phyloP scores from a whole-genome alignment of 2,888 invertebrate species.

The Phyllotreta striolata region DNA sequence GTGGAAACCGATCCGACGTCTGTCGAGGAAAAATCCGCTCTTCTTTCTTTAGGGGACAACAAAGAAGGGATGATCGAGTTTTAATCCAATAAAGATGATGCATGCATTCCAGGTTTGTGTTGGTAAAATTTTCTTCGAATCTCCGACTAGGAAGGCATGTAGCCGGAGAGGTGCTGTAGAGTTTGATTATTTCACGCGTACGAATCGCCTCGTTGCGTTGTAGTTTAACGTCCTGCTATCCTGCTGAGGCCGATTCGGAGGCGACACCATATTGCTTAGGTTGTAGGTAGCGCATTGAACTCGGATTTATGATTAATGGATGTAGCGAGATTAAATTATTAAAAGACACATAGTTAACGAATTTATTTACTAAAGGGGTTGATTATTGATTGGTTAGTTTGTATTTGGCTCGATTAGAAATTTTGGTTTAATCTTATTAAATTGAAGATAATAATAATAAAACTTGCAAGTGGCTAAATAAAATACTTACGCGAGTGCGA shows the following conservation, averaged over 20 bases:
- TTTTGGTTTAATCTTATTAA: no score
- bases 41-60: slow-evolving; percentile 20
- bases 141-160: slow-evolving; percentile 26
- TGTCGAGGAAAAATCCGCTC: slow-evolving; percentile 5
- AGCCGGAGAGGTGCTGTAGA: neutral
- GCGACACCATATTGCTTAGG: slow-evolving; percentile 22
- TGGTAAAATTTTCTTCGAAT: slow-evolving; percentile 40
- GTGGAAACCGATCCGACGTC: no score
- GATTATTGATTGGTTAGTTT: no score
- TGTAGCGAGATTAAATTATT: neutral
- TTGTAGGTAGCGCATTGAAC: neutral
- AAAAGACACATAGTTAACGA: neutral
- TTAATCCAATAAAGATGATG: slow-evolving; percentile 19
- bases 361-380: neutral
- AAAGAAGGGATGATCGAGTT: slow-evolving; percentile 15
- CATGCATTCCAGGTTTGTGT: slow-evolving; percentile 24
- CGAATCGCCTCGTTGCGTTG: neutral
- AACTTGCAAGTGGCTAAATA: no score
- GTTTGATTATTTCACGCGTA: neutral
- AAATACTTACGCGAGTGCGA: neutral
- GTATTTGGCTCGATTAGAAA: no score
- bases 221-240: neutral
- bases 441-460: no score
- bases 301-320: neutral
- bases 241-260: slow-evolving; percentile 4